Evolutionary conservation across 2,113 vertebrate genomes (phyloP), one percentile per base, ranked within the genome.

Genomic region (Cyprinus carpio): DNA sequence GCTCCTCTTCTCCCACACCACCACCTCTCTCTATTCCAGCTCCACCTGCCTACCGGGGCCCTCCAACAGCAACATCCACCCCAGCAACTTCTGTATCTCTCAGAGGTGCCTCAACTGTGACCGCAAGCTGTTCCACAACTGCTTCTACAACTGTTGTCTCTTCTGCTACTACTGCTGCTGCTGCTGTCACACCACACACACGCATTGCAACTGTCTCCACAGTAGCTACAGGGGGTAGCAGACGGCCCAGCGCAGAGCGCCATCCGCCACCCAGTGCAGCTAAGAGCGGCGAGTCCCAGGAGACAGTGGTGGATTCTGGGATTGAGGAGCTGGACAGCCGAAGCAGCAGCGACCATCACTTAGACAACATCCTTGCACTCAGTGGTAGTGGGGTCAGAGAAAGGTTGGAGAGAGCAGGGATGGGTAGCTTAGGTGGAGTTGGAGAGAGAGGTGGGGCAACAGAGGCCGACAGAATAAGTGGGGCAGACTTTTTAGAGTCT

Each of bases 301-400:
- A 97, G 11, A 95, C 96, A 0, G 96, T 97, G 78, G 96, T 96
- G 20, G 97, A 98, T 82, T 98, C 97, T 23, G 97, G 97, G 4
- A 97, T 98, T 20, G 97, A 98, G 87, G 97, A 98, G 87, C 93
- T 98, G 80, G 97, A 98, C 92, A 98, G 97, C 80, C 95, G 97
- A 16, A 97, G 97, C 93, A 97, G 97, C 92, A 98, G 97, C 1
- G 97, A 98, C 89, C 97, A 98, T 89, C 97, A 97, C 65, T 91
- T 97, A 91, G 97, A 98, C 90, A 97, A 94, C 89, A 96, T 96
- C 76, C 93, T 97, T 5, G 96, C 93, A 81, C 93, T 96, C 87
- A 91, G 91, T 34, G 89, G 92, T 60, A 88, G 87, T 34, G 82
- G 92, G 1, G 87, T 90, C 51, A 88, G 93, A 62, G 94, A 92